phyloP scores from a whole-genome alignment of 2,113 vertebrate species.

The Campylorhamphus procurvoides region DNA sequence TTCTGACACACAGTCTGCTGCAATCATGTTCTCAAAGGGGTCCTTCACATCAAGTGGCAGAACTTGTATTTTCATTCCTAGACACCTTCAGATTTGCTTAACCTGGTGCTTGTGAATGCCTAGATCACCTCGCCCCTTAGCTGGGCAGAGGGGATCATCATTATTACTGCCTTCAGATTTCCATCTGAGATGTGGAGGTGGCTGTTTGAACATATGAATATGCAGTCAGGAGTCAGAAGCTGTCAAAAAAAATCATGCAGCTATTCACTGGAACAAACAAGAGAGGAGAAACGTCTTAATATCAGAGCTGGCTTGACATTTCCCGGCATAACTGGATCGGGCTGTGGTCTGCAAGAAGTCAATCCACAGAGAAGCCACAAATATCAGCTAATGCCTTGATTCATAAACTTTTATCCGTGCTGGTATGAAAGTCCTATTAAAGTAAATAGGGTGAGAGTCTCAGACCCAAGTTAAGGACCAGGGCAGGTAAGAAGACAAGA shows the following conservation, averaged over 20 bases:
- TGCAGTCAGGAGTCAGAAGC: not conserved
- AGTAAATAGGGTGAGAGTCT: not conserved
- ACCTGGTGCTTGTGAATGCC: not conserved
- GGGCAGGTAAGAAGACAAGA: not conserved
- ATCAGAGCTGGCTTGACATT: constrained; percentile 32
- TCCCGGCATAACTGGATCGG: not conserved
- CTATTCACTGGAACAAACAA: constrained; percentile 8
- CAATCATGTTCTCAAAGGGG: not conserved
- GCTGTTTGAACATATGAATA: not conserved
- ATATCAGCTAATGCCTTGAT: constrained; percentile 43
- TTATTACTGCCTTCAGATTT: not conserved
- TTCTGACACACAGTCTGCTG: not conserved
- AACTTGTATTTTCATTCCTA: not conserved
- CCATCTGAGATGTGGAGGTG: not conserved
- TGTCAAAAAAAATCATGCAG: constrained; percentile 8
- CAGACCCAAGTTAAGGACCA: not conserved
- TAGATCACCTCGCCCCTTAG: not conserved
- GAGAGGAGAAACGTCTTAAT: constrained; percentile 41
- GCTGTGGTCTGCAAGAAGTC: constrained; percentile 23
- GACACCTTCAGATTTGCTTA: not conserved
- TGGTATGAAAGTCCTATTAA: constrained; percentile 29
- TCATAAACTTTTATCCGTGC: constrained; percentile 23
- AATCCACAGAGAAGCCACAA: constrained; percentile 34
- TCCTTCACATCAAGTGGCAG: not conserved
- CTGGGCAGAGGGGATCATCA: not conserved